Base-by-base conservation (phyloP, 2,888 invertebrate species). In the Drosophila fungiperda region DNA sequence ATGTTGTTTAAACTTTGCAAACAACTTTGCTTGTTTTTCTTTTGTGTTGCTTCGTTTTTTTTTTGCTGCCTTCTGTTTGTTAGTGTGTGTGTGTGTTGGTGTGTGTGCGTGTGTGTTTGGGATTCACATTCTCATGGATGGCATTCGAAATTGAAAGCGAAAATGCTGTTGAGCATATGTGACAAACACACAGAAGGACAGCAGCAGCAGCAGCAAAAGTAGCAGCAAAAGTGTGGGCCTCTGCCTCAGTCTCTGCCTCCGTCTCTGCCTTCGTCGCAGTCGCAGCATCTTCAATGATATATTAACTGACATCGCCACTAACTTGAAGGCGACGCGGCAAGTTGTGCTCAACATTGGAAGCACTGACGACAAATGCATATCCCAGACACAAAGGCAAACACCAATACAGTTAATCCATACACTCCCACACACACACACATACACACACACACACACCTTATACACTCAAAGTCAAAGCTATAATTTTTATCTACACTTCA, bases 131-230 rank as follows among this genome's bases (percentile, higher is more conserved):
- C 79, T 87, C 73, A 85, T 83, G 88, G 89, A 87, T 89, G 78
- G 85, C 90, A 90, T 88, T 80, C 78, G 91, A 91, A 89, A 91
- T 89, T 91, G 89, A 90, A 90, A 90, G 89, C 90, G 91, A 90
- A 89, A 91, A 89, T 87, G 81, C 74, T 57, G 89, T 73, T 76
- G 87, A 87, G 82, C 89, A 89, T 90, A 90, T 89, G 90, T 85
- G 85, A 89, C 90, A 89, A 87, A 68, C 55, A 67, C 36, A 38
- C 29, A 48, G 49, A 20, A 26, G 38, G 42, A 52, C 71, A 49
- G 55, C 38, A 53, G 53, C 61, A 54, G 59, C 54, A 32, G 32
- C 9, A 15, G 32, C 49, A n/a, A n/a, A n/a, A 17, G n/a, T 17
- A 17, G 17, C 36, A 17, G 36, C 35, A 6, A 6, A 36, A 15